Conservation (phyloP, 2,797 vertebrate species). For the Platyrinchus mystaceus region DNA sequence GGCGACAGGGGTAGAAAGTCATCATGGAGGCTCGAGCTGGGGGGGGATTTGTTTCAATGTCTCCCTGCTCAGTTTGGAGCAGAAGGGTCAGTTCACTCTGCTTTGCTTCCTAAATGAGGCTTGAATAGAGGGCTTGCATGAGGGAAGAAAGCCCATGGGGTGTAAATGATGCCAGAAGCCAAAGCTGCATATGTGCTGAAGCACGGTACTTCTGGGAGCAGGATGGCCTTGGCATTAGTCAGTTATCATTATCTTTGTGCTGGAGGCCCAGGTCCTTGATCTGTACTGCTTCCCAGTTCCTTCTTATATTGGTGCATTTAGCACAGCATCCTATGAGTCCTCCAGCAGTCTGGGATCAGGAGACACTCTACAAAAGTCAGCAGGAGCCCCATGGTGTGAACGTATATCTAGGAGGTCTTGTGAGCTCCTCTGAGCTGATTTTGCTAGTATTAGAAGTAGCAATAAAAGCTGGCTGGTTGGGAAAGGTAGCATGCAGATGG, state of each 20-base stretch:
- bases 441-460: background rate
- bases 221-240: background rate
- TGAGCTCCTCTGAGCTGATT: background rate
- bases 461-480: background rate
- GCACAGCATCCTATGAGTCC: background rate
- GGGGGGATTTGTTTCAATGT: background rate
- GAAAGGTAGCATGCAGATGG: background rate
- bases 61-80: background rate
- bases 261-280: background rate
- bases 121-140: background rate
- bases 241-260: background rate
- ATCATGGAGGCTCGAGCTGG: background rate
- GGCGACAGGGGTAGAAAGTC: background rate
- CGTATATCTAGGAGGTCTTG: background rate
- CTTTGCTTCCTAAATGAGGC: background rate
- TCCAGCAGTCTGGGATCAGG: background rate
- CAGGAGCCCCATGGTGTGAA: background rate
- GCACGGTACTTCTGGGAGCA: fast-evolving
- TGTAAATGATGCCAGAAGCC: background rate
- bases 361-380: background rate
- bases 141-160: background rate
- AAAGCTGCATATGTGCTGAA: background rate
- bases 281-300: background rate
- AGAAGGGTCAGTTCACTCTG: background rate
- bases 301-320: background rate